Evolutionary conservation across 2,113 vertebrate species (phyloP).

Genomic region (Catagonus wagneri): DNA sequence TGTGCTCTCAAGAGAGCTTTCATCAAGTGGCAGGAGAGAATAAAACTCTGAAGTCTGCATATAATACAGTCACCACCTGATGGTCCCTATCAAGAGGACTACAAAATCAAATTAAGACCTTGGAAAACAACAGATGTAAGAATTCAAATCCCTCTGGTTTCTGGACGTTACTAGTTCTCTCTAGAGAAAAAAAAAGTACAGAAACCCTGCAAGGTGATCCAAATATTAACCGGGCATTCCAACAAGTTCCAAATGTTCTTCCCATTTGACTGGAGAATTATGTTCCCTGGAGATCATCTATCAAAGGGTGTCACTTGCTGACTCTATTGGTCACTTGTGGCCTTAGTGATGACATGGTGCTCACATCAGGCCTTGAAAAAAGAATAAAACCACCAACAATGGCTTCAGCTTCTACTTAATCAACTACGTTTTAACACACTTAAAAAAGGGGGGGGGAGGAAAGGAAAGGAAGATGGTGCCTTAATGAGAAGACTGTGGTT

Average conservation of each 20-base stretch:
- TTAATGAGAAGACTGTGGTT: neutral
- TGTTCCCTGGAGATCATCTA: neutral
- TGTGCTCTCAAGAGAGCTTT: constrained; percentile 42
- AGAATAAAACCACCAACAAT: neutral
- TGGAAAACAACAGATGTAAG: neutral
- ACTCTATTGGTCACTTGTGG: neutral
- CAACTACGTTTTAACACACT: neutral
- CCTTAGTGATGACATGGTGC: neutral
- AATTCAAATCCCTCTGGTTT: constrained; percentile 48
- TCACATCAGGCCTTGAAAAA: neutral
- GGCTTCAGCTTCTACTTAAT: neutral
- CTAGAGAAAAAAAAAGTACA: neutral
- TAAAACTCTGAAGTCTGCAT: constrained; percentile 3
- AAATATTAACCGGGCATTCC: neutral
- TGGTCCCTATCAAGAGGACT: neutral
- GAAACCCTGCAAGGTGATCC: neutral
- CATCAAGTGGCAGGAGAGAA: neutral
- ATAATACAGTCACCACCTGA: constrained; percentile 3
- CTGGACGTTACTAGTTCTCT: constrained; percentile 21
- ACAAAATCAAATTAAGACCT: constrained; percentile 30
- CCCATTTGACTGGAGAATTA: neutral
- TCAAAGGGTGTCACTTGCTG: neutral
- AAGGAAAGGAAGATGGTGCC: neutral
- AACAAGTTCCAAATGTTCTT: neutral
- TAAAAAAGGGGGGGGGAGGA: neutral